Conservation (phyloP, 2,113 vertebrate species). For the Megalops atlanticus region DNA sequence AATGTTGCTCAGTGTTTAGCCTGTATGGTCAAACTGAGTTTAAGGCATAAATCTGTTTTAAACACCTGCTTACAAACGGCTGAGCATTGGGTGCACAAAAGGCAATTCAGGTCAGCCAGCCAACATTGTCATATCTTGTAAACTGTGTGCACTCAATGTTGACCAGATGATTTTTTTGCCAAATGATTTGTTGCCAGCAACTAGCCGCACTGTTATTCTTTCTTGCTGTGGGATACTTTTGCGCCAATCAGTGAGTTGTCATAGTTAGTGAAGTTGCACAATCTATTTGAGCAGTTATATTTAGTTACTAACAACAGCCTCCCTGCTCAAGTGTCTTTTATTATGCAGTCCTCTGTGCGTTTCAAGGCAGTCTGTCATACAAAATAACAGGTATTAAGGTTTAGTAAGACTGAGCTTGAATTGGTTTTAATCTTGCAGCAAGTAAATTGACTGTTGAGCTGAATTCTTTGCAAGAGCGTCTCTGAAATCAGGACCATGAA, state of each 20-base stretch:
- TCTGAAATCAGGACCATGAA: slow-evolving; percentile 45
- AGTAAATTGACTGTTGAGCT: slow-evolving; percentile 23
- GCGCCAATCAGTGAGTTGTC: background rate
- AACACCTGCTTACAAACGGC: slow-evolving; percentile 60
- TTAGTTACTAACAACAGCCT: background rate
- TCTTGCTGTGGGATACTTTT: background rate
- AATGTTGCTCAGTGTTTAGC: slow-evolving; percentile 14
- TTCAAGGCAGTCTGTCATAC: background rate
- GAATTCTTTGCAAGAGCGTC: slow-evolving; percentile 31
- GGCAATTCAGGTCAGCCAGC: slow-evolving; percentile 52
- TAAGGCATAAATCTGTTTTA: slow-evolving; percentile 38
- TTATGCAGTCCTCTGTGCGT: background rate
- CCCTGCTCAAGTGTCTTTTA: background rate
- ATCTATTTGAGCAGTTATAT: too few species aligned
- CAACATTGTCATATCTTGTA: background rate
- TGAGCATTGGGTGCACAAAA: slow-evolving; percentile 29
- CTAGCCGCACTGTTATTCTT: background rate
- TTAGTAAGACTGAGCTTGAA: background rate
- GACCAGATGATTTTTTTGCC: background rate
- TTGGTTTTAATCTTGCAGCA: background rate
- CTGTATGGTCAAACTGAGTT: slow-evolving; percentile 37
- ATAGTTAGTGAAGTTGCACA: background rate
- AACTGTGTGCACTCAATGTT: background rate
- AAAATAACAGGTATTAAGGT: background rate
- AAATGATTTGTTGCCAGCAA: background rate